Percentiles rank a stretch among this genome's conserved stretches.
phyloP scores from a whole-genome alignment of 1,140 invertebrate species.

The Centruroides sculpturatus region DNA sequence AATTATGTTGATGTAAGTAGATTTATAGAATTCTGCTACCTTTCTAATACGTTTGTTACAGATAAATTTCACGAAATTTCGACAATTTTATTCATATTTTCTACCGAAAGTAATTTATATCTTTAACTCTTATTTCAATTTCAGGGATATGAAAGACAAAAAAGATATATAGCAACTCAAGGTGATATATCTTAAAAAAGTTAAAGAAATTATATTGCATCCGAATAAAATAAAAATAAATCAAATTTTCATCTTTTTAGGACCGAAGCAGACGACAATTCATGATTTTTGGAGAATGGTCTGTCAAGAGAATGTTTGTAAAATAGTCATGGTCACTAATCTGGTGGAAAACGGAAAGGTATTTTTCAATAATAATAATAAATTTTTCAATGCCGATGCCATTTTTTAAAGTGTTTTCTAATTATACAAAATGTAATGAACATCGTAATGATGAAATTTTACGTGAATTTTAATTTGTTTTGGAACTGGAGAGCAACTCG shows the following conservation, averaged over 20 bases:
- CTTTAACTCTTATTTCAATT: neutral
- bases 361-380: too few relatives aligned
- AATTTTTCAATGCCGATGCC: too few relatives aligned
- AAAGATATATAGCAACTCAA: slow-evolving; percentile 66
- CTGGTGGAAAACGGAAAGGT: slow-evolving; percentile 58
- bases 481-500: too few relatives aligned
- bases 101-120: neutral
- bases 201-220: too few relatives aligned
- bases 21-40: neutral
- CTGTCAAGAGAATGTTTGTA: slow-evolving; percentile 49
- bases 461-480: too few relatives aligned
- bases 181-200: slow-evolving; percentile 30
- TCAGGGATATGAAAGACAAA: slow-evolving; percentile 39
- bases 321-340: slow-evolving; percentile 66
- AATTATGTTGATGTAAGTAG: slow-evolving; percentile 86
- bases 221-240: too few relatives aligned
- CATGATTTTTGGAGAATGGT: slow-evolving; percentile 71
- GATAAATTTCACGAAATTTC: too few relatives aligned
- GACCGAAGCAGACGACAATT: slow-evolving; percentile 32
- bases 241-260: neutral
- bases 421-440: too few relatives aligned
- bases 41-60: too few relatives aligned
- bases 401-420: too few relatives aligned
- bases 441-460: too few relatives aligned
- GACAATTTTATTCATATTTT: too few relatives aligned